Base-by-base conservation (phyloP, 2,888 invertebrate species). In the Drosophila mulleri region DNA sequence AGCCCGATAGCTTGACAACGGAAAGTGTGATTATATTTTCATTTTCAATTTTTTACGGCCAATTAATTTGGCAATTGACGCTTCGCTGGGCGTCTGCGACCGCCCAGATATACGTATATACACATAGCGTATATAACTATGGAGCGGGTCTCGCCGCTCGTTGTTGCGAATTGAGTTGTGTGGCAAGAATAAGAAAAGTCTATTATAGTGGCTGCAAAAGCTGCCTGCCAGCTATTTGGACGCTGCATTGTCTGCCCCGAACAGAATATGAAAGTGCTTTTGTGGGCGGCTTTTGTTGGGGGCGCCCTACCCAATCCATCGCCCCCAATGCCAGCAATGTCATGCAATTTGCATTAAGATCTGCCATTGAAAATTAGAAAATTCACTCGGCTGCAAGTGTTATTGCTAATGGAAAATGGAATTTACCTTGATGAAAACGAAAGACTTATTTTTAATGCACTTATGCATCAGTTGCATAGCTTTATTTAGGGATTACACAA, bases 21-120 rank as follows among this genome's bases (percentile, higher is more conserved):
- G 90, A 88, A 90, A 88, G 83, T 87, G 91, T 92, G 92, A 92
- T 92, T 92, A 92, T 92, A 90, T 92, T 92, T 92, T 89, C 92
- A 92, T 92, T 92, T 92, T 91, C 89, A 92, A 92, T 92, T 92
- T 91, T 92, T 92, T 91, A 92, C 91, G 92, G 91, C 91, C 92
- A 92, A 92, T 92, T 92, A 92, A 90, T 87, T 91, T 88, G 83
- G 83, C 88, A 89, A 89, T 91, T 88, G 88, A 89, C 82, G 88
- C 90, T 88, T 86, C 83, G 86, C 85, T 88, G 75, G 83, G 76
- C 83, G 85, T 87, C 88, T 85, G 82, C 89, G 65, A 47, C 75
- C 64, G 53, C 44, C 44, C 61, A 81, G 79, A 78, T 78, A 80
- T 65, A 67, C 65, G 52, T 60, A 23, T 50, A 20, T 45, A 41